phyloP scores from a whole-genome alignment of 1,140 invertebrate species.

The Drosophila saltans region DNA sequence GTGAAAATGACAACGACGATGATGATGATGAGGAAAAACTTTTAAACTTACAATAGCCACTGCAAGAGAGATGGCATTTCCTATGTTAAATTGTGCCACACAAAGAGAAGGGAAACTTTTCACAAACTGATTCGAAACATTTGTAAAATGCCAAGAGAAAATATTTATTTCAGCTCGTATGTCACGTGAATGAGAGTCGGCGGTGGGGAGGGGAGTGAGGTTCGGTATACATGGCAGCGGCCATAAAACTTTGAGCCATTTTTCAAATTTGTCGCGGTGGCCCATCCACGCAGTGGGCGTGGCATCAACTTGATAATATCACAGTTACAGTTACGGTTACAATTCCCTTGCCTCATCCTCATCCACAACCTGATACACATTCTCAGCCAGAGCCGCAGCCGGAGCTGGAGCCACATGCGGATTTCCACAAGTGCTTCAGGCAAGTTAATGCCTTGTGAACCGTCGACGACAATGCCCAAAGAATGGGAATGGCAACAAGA shows the following conservation, averaged over 20 bases:
- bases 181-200: slow-evolving; percentile 44
- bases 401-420: slow-evolving; percentile 45
- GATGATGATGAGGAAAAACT: slow-evolving; percentile 24
- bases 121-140: slow-evolving; percentile 68
- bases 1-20: slow-evolving; percentile 31
- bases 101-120: slow-evolving; percentile 55
- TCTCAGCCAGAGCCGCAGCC: background rate
- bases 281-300: slow-evolving; percentile 44
- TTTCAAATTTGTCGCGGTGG: slow-evolving; percentile 80
- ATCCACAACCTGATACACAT: background rate
- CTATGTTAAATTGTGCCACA: slow-evolving; percentile 47
- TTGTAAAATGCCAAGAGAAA: slow-evolving; percentile 74
- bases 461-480: slow-evolving; percentile 9
- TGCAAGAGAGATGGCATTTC: slow-evolving; percentile 10
- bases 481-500: background rate
- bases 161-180: slow-evolving; percentile 78
- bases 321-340: slow-evolving; percentile 14
- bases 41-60: slow-evolving; percentile 31
- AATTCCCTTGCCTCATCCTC: slow-evolving; percentile 13
- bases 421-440: slow-evolving; percentile 48
- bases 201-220: background rate
- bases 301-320: slow-evolving; percentile 75
- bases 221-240: slow-evolving; percentile 21
- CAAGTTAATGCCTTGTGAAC: slow-evolving; percentile 73
- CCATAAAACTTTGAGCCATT: slow-evolving; percentile 77